Evolutionary conservation across 2,888 invertebrate species (phyloP).

Genomic region (Agriopis leucophaearia): DNA sequence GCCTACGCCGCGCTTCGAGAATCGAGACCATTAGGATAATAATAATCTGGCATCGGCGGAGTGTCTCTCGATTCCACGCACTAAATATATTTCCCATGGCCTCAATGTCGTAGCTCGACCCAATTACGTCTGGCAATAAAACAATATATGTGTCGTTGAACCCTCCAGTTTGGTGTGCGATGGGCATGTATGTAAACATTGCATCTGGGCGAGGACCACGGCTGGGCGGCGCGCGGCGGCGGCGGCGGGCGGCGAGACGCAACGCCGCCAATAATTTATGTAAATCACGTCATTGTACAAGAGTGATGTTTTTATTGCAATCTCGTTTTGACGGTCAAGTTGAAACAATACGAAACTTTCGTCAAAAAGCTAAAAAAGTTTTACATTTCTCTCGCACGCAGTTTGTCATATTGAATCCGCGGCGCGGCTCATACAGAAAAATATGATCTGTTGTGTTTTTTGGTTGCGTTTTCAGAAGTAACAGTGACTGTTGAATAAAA

Average conservation of each 20-base stretch:
- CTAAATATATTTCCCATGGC: constrained; percentile 70
- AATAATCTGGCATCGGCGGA: constrained; percentile 56
- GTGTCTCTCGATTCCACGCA: constrained; percentile 57
- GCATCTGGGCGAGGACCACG: constrained; percentile 65
- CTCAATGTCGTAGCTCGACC: constrained; percentile 76
- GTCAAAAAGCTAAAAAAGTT: constrained; percentile 33
- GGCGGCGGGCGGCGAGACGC: constrained; percentile 65
- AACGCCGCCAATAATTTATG: constrained; percentile 84
- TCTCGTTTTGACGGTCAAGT: constrained; percentile 84
- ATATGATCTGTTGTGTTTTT: constrained; percentile 24
- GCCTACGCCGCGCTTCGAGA: constrained; percentile 42
- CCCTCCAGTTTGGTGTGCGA: constrained; percentile 68
- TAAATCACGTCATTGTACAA: constrained; percentile 83
- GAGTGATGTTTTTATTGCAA: constrained; percentile 81
- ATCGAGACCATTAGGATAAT: constrained; percentile 51
- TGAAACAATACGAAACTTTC: constrained; percentile 73
- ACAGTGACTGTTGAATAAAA: neutral
- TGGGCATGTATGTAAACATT: constrained; percentile 80
- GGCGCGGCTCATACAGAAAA: constrained; percentile 6
- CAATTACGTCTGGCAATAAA: constrained; percentile 82
- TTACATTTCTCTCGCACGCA: constrained; percentile 25
- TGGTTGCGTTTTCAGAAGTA: neutral
- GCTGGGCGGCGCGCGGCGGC: constrained; percentile 30
- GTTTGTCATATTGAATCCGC: constrained; percentile 32
- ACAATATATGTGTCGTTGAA: constrained; percentile 83